Conservation (phyloP, 2,888 invertebrate genomes). For the Phengaris alcon region DNA sequence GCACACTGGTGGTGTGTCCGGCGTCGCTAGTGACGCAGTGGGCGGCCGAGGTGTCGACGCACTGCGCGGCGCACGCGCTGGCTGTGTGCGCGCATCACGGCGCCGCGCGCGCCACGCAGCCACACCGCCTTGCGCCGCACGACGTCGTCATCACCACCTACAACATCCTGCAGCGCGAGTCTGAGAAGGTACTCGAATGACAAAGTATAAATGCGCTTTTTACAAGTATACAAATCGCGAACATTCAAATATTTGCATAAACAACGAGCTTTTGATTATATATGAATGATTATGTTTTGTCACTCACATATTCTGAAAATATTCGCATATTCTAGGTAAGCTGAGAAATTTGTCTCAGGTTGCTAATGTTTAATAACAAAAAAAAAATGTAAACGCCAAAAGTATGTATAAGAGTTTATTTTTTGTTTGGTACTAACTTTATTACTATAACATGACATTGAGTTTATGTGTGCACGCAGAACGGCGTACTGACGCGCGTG, state of each 20-base stretch:
- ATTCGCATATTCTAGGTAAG: too few relatives aligned
- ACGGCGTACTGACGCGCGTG: constrained; percentile 82
- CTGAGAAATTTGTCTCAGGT: too few relatives aligned
- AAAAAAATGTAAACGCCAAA: too few relatives aligned
- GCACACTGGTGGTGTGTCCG: constrained; percentile 94
- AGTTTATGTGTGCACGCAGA: constrained; percentile 47
- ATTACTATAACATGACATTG: not conserved
- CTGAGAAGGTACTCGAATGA: constrained; percentile 59
- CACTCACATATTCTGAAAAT: too few relatives aligned
- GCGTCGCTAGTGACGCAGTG: constrained; percentile 95
- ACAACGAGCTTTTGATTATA: too few relatives aligned
- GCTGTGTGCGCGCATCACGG: constrained; percentile 90
- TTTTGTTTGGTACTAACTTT: too few relatives aligned
- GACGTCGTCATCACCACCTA: constrained; percentile 96
- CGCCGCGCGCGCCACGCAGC: constrained; percentile 81
- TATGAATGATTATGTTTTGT: too few relatives aligned
- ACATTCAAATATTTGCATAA: not conserved
- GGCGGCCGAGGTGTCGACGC: constrained; percentile 86
- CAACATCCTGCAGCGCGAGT: constrained; percentile 83
- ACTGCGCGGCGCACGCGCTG: constrained; percentile 81
- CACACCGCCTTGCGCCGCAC: constrained; percentile 81
- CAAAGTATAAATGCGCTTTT: not conserved
- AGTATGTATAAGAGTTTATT: too few relatives aligned
- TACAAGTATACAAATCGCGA: not conserved
- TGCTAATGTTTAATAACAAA: too few relatives aligned